A percentile compares a stretch with the other conserved stretches of the same genome.
Evolutionary conservation across 2,797 vertebrate genomes (phyloP).

Genomic region (Poecilia wingei): DNA sequence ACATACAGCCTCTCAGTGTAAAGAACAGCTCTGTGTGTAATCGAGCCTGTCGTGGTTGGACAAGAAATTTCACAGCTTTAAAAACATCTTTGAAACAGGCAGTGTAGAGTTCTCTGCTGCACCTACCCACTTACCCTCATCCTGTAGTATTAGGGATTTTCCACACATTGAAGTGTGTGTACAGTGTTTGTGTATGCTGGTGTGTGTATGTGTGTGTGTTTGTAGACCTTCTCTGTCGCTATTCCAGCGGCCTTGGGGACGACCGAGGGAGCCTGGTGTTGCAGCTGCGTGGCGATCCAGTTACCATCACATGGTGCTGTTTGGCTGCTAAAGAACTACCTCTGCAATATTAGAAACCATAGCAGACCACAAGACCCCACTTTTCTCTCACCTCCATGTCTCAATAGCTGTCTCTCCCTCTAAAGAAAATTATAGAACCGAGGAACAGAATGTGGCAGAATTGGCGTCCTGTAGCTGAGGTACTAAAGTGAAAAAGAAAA

Average conservation of each 20-base stretch:
- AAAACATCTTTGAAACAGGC: slow-evolving; percentile 83
- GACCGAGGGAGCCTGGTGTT: slow-evolving; percentile 67
- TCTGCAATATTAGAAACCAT: slow-evolving; percentile 79
- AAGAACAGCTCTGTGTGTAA: slow-evolving; percentile 71
- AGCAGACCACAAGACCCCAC: slow-evolving; percentile 67
- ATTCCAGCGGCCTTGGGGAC: slow-evolving; percentile 74
- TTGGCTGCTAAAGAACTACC: slow-evolving; percentile 77
- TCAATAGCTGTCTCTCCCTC: slow-evolving; percentile 15
- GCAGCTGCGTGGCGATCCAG: slow-evolving; percentile 82
- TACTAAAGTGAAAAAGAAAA: neutral
- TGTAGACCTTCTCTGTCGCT: slow-evolving; percentile 50
- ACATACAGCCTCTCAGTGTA: slow-evolving; percentile 56
- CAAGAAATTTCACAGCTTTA: slow-evolving; percentile 80
- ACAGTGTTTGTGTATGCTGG: slow-evolving; percentile 24
- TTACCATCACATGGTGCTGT: slow-evolving; percentile 79
- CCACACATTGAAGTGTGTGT: slow-evolving; percentile 48
- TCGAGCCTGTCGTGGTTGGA: slow-evolving; percentile 55
- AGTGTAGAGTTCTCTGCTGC: slow-evolving; percentile 72
- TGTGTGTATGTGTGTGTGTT: slow-evolving; percentile 23
- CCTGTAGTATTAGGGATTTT: slow-evolving; percentile 73
- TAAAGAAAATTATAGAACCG: slow-evolving; percentile 37
- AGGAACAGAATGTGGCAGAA: slow-evolving; percentile 17
- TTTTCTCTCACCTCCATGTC: slow-evolving; percentile 56
- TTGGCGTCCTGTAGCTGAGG: slow-evolving; percentile 4
- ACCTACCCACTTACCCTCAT: slow-evolving; percentile 62